A percentile compares a stretch with the other conserved stretches of the same genome.
Conservation (phyloP, 2,113 vertebrate genomes). For the Hippolais icterina region DNA sequence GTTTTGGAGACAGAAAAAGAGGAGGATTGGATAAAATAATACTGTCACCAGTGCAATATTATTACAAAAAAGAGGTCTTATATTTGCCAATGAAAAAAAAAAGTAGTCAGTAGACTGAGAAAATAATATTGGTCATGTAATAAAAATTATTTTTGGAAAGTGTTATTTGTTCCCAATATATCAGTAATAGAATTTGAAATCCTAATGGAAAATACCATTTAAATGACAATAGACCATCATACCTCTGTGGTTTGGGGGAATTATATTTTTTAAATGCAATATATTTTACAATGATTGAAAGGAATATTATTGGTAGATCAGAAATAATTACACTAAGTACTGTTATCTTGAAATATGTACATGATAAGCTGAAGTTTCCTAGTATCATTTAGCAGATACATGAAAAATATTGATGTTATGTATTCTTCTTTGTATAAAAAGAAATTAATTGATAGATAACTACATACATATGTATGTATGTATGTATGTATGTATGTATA, state of each 20-base stretch:
- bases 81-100: neutral
- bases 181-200: neutral
- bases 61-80: neutral
- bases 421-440: neutral
- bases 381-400: neutral
- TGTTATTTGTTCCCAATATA: neutral
- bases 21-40: neutral
- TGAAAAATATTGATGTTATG: neutral
- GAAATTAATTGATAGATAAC: neutral
- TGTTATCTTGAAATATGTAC: neutral
- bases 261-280: neutral
- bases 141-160: accelerated
- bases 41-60: neutral
- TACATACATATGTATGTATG: neutral
- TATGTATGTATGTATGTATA: neutral
- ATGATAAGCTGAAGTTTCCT: neutral
- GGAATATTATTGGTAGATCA: neutral
- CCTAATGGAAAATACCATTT: neutral
- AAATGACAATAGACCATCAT: neutral
- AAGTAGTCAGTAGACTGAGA: neutral
- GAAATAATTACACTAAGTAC: neutral
- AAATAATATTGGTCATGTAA: neutral
- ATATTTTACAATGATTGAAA: neutral
- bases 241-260: accelerated
- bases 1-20: neutral